Conservation (phyloP, 2,797 vertebrate genomes). For the Apogon hyalosoma region DNA sequence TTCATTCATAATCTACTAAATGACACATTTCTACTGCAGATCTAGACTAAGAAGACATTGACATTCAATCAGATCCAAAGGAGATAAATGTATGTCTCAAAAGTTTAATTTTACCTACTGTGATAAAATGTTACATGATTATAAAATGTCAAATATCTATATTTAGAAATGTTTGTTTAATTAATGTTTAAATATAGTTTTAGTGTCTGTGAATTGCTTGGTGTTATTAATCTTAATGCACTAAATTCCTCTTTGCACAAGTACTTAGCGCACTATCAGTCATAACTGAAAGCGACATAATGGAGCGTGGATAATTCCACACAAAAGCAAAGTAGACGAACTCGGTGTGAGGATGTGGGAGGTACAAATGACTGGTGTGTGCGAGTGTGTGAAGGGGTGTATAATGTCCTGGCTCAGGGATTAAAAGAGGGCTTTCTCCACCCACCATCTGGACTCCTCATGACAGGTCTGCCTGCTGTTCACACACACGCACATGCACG, state of each 20-base stretch:
- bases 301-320: constrained; percentile 33
- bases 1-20: too few relatives aligned
- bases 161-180: too few relatives aligned
- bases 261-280: background rate
- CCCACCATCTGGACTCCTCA: constrained; percentile 80
- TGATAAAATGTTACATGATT: too few relatives aligned
- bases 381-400: constrained; percentile 30
- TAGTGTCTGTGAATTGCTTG: background rate
- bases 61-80: too few relatives aligned
- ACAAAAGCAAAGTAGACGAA: constrained; percentile 44
- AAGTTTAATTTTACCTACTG: too few relatives aligned
- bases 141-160: too few relatives aligned
- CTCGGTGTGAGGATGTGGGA: constrained; percentile 29
- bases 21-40: too few relatives aligned
- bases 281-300: constrained; percentile 20
- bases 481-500: constrained; percentile 22
- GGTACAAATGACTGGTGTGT: constrained; percentile 14
- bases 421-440: constrained; percentile 80
- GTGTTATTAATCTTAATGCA: background rate
- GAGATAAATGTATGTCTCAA: too few relatives aligned
- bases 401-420: constrained; percentile 72
- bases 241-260: background rate
- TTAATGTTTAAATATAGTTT: too few relatives aligned
- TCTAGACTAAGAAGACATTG: too few relatives aligned
- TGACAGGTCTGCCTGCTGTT: constrained; percentile 76